Percentiles rank a stretch among this genome's conserved stretches.
Conservation (phyloP, 2,797 vertebrate species). For the Falco biarmicus region DNA sequence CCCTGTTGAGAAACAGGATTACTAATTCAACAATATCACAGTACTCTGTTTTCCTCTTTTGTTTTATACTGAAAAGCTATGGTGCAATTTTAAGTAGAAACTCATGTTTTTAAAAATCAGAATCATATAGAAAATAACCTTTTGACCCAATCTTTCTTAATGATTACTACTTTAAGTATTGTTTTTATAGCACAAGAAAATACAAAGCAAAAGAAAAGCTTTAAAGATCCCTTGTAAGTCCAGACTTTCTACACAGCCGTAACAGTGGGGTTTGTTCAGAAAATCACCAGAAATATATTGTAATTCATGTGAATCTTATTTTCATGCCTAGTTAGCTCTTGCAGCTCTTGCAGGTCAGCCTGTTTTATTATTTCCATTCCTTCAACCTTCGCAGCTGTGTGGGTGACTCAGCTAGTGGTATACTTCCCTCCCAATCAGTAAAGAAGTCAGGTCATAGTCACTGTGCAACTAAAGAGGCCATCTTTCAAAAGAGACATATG, state of each 20-base stretch:
- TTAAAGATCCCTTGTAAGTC: not conserved
- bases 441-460: not conserved
- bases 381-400: not conserved
- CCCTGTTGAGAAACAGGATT: not conserved
- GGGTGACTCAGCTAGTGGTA: not conserved
- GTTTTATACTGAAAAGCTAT: not conserved
- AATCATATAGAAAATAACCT: not conserved
- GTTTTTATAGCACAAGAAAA: not conserved
- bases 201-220: not conserved
- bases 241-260: not conserved
- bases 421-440: not conserved
- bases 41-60: not conserved
- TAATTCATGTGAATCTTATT: not conserved
- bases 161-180: not conserved
- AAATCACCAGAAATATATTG: not conserved
- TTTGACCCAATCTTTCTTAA: not conserved
- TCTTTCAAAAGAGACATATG: not conserved
- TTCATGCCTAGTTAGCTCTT: not conserved
- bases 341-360: not conserved
- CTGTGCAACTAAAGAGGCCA: not conserved
- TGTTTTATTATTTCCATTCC: not conserved
- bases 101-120: not conserved
- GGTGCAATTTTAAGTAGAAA: not conserved
- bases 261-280: not conserved
- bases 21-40: slow-evolving; percentile 7